These are phyloP conservation scores for Halocynthia roretzi DNA, from an alignment of 23 tunicate species.

Conservation along the genomic window DNA sequence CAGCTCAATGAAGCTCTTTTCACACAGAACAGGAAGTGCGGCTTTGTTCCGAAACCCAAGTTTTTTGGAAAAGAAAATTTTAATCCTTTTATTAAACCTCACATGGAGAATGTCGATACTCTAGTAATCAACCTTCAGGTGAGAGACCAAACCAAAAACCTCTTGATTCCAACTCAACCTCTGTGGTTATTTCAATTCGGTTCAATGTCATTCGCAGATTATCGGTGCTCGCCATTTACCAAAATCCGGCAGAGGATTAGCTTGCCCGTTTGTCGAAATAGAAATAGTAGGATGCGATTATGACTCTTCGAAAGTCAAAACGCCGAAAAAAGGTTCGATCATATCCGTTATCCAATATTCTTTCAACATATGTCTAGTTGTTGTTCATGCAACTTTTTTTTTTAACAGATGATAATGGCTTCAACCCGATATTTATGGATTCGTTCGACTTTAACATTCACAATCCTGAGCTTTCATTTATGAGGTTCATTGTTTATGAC, in stretches of 20 bases:
- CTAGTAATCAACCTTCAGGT: slow-evolving; percentile 68
- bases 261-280: slow-evolving; percentile 53
- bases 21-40: slow-evolving; percentile 63
- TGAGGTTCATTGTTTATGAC: slow-evolving; percentile 74
- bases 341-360: not conserved
- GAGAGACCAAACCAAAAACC: not conserved
- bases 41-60: slow-evolving; percentile 52
- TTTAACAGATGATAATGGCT: slow-evolving; percentile 79
- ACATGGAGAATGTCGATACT: slow-evolving; percentile 30
- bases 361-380: not conserved
- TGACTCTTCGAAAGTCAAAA: slow-evolving; percentile 38
- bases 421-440: slow-evolving; percentile 69
- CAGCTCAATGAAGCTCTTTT: slow-evolving; percentile 85
- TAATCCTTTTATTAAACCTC: slow-evolving; percentile 46
- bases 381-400: not conserved
- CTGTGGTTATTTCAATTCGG: not conserved
- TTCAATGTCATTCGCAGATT: slow-evolving; percentile 10
- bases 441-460: slow-evolving; percentile 68
- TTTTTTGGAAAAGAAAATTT: slow-evolving; percentile 14
- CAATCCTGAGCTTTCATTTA: slow-evolving; percentile 52
- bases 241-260: slow-evolving; percentile 33
- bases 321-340: slow-evolving; percentile 43
- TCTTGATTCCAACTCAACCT: not conserved
- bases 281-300: slow-evolving; percentile 54
- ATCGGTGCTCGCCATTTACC: slow-evolving; percentile 60